phyloP scores from a whole-genome alignment of 1,140 invertebrate species.

The Branchinecta lindahli region DNA sequence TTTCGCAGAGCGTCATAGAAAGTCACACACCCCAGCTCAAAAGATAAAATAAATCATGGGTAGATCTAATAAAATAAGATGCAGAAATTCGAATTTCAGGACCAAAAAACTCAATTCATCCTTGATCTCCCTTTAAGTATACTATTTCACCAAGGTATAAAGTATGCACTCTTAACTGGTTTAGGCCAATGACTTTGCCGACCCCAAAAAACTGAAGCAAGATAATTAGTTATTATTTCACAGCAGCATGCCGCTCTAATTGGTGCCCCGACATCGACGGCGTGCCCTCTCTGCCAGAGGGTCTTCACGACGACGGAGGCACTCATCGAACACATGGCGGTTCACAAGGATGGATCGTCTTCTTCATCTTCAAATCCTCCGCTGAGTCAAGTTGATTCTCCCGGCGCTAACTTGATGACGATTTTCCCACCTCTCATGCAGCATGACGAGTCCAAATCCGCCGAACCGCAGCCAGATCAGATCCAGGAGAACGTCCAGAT shows the following conservation, averaged over 20 bases:
- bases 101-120: no score
- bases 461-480: neutral
- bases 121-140: no score
- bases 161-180: no score
- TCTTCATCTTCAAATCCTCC: constrained; percentile 48
- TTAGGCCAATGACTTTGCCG: no score
- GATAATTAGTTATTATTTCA: constrained; percentile 36
- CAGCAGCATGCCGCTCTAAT: constrained; percentile 83
- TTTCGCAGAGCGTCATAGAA: no score
- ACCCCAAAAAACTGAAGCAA: no score
- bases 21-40: no score
- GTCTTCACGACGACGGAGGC: constrained; percentile 77
- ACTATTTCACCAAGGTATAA: no score
- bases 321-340: constrained; percentile 86
- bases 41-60: no score
- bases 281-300: constrained; percentile 81
- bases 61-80: no score
- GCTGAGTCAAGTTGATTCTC: constrained; percentile 67
- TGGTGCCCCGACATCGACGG: constrained; percentile 65
- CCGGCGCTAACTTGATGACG: neutral
- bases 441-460: neutral
- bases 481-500: neutral
- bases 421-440: neutral
- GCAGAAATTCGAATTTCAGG: no score
- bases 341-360: constrained; percentile 54